Percentiles rank a stretch among this genome's conserved stretches.
Conservation (phyloP, 2,797 vertebrate species). For the Ctenopoma kingsleyae region DNA sequence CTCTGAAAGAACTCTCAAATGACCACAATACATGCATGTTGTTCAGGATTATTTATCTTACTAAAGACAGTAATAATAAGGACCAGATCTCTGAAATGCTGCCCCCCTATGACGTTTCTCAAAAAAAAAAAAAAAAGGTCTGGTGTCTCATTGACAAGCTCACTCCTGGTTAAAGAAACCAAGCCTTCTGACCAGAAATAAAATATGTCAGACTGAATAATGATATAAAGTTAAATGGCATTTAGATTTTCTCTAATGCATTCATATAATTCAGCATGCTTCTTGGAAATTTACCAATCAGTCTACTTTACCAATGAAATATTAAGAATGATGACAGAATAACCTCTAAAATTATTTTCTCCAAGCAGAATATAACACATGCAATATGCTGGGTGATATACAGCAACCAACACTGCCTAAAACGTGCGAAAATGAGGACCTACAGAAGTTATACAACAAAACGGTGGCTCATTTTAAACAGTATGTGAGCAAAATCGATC, state of each 20-base stretch:
- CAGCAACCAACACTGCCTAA: background rate
- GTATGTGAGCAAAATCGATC: background rate
- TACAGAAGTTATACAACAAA: background rate
- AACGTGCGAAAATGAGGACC: background rate
- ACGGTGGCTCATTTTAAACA: background rate
- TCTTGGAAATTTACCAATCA: too few relatives aligned
- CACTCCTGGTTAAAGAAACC: background rate
- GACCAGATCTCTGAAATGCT: too few relatives aligned
- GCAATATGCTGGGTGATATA: background rate
- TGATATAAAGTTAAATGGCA: background rate
- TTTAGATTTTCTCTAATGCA: background rate
- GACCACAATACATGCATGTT: background rate
- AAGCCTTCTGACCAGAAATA: background rate
- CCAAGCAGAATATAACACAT: background rate
- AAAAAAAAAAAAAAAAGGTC: too few relatives aligned
- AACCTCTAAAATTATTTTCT: background rate
- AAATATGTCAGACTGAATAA: background rate
- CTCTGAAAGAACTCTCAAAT: background rate
- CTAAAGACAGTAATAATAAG: too few relatives aligned
- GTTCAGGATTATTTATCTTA: too few relatives aligned
- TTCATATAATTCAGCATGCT: too few relatives aligned
- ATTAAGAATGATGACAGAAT: background rate
- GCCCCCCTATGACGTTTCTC: too few relatives aligned
- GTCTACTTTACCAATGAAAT: background rate
- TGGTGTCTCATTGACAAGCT: too few relatives aligned